Evolutionary conservation across 2,113 vertebrate genomes (phyloP), one percentile per base, ranked within the genome.

Genomic region (Macheiramphus alcinus): DNA sequence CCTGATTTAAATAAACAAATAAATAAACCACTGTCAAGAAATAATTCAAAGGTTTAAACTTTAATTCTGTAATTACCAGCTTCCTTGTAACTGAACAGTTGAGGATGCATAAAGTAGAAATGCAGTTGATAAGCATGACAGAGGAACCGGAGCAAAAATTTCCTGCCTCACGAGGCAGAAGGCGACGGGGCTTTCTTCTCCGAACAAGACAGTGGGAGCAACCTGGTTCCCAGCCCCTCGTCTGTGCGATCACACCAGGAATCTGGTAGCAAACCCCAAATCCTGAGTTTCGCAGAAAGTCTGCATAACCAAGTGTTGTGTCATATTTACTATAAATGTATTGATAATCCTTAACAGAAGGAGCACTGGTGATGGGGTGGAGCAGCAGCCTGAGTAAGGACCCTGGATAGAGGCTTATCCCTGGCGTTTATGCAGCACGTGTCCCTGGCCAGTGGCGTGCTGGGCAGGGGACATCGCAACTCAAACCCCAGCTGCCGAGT

Each of bases 191-290:
- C 20, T 81, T 68, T 83, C 16, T 52, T 74, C 63, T 53, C 38
- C 0, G 1, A 43, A 23, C 0, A 3, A 73, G 38, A 42, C 31
- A 9, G 22, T 10, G 17, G 14, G 36, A 52, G 7, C 56, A 63
- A 58, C n/a, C 38, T 31, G 25, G 27, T 53, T 58, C 13, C 19
- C 42, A 68, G 38, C 17, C 42, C 26, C 32, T 29, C 17, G 25
- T 58, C 80, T 78, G 47, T 2, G 6, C 26, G 36, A 36, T 62
- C 65, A 23, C 4, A 1, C 19, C 38, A 53, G 4, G 0, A 52
- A 31, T 42, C 31, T 34, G 16, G 16, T n/a, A 53, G 25, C 42
- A 48, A 72, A 31, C 31, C 22, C 32, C 13, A 34, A 40, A 58
- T 62, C 34, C 8, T 17, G 43, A 43, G 25, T 58, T 82, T 68